Evolutionary conservation across 53 echinoderm and acorn worm species (phyloP).

Genomic region (Hippasteria phrygiana): DNA sequence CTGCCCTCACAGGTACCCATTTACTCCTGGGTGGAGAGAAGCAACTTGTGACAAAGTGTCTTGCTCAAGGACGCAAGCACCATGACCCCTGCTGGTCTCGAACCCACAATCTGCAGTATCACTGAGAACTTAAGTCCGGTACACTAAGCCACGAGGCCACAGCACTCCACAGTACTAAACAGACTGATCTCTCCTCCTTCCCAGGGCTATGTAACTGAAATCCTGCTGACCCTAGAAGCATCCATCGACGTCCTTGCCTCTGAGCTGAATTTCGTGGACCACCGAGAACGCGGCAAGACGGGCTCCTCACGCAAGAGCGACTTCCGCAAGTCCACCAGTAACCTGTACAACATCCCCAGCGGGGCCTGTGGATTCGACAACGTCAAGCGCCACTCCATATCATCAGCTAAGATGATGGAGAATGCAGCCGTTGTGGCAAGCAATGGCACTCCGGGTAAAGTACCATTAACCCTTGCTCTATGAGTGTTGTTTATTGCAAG

Average conservation of each 20-base stretch:
- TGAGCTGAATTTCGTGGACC: constrained; percentile 84
- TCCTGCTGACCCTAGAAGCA: constrained; percentile 91
- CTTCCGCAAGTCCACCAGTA: constrained; percentile 96
- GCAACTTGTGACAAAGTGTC: too few species aligned
- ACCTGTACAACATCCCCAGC: constrained; percentile 80
- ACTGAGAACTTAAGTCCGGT: too few species aligned
- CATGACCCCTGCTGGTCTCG: too few species aligned
- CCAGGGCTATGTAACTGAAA: constrained; percentile 98
- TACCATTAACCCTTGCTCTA: too few species aligned
- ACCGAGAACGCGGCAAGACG: constrained; percentile 84
- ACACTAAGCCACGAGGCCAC: too few species aligned
- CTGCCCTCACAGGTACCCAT: too few species aligned
- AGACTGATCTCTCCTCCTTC: background rate
- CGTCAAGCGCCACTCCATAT: constrained; percentile 73
- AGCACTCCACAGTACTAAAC: too few species aligned
- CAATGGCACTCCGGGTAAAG: constrained; percentile 75
- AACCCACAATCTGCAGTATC: too few species aligned
- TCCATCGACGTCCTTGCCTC: constrained; percentile 86
- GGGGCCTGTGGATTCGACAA: constrained; percentile 79
- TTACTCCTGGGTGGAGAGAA: too few species aligned
- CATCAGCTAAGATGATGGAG: constrained; percentile 81
- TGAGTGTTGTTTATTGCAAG: too few species aligned
- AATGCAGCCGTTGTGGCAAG: constrained; percentile 62
- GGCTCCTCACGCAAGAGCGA: constrained; percentile 81
- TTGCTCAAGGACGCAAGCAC: too few species aligned